Base-by-base conservation (phyloP, 92 coral and sea anemone species). In the Epizoanthus fatuus region DNA sequence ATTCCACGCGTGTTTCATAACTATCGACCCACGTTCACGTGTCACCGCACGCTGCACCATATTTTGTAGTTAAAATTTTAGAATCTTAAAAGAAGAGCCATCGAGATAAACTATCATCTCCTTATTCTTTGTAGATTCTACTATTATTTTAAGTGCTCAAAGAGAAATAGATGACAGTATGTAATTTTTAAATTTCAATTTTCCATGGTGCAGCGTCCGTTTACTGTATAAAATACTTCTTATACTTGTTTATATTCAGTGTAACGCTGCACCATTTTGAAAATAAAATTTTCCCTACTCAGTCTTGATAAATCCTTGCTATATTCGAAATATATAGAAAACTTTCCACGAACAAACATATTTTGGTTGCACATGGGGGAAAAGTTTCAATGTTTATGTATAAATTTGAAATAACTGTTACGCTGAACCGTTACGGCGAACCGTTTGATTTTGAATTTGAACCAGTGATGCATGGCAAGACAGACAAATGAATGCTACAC, bases 201-300 rank as follows among this genome's bases (percentile, higher is more conserved):
- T 45, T 73, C 54, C 55, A 9, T 73, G 79, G 79, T 73, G 63
- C 79, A 73, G 79, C 63, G 79, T 73, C n/a, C 7, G 14, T 45
- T 72, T 73, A 19, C 1, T 73, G 49, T 1, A 16, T 22, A 25
- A 73, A 19, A 52, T 11, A 11, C 25, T 16, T 73, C 3, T 22
- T 16, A 9, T 47, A 32, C 11, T 22, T 15, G 53, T 53, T 16
- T 1, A 22, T 40, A 72, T 51, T 40, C 6, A 1, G 62, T 45
- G 0, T 25, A 53, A 73, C 79, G 79, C n/a, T 73, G 54, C 63
- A 51, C 79, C 79, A 22, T 73, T 73, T 73, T 51, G 45, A 53
- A 73, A 73, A 5, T 47, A 49, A 25, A 5, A 8, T 38, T 51
- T 72, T 51, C 9, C 52, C 22, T 2, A 16, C 32, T 22, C 53